These are phyloP conservation scores for Epizoanthus ramosus DNA, from an alignment of 92 coral and sea anemone genomes.

Conservation along the genomic window DNA sequence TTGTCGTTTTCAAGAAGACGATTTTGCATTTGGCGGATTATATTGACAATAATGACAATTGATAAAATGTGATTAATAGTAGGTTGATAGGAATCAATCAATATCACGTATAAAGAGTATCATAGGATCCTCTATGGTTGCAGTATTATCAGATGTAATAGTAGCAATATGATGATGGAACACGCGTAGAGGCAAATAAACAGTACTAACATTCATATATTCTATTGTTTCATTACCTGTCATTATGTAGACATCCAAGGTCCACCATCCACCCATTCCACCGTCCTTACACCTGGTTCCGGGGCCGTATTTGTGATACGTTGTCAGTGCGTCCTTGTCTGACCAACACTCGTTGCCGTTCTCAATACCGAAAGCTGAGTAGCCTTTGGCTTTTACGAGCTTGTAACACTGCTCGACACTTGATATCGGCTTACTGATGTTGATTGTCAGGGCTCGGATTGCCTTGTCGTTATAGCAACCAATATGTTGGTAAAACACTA, in stretches of 20 bases:
- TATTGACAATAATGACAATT: no score
- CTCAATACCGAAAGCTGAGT: neutral
- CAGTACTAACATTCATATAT: neutral
- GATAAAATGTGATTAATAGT: no score
- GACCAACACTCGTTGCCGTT: conserved; percentile 1
- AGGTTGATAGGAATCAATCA: no score
- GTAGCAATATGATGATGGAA: no score
- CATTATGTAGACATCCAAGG: neutral
- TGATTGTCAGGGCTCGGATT: neutral
- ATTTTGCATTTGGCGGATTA: no score
- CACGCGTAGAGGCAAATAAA: no score
- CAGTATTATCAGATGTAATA: no score
- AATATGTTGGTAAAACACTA: neutral
- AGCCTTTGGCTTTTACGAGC: neutral
- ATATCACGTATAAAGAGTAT: no score
- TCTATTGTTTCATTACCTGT: neutral
- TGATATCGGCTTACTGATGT: neutral
- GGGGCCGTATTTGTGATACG: neutral
- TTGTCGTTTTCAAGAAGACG: no score
- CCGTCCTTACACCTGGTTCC: neutral
- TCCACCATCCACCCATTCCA: neutral
- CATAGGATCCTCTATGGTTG: no score
- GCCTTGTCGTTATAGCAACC: neutral
- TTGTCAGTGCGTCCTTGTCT: neutral
- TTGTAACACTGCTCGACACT: neutral